phyloP scores from a whole-genome alignment of 2,888 invertebrate genomes.

The Drosophila atripex region DNA sequence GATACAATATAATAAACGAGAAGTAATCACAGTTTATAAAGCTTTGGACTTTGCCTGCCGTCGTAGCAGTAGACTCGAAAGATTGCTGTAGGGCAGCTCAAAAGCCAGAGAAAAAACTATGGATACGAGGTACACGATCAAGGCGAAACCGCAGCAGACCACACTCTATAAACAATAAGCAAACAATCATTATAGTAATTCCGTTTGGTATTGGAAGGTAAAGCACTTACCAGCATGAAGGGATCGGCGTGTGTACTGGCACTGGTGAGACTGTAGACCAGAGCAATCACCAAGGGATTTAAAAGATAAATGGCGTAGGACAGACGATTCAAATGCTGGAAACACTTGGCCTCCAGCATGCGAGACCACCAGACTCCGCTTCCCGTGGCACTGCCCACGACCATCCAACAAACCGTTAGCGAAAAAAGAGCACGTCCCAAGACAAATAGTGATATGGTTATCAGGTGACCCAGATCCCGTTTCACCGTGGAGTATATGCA shows the following conservation, averaged over 20 bases:
- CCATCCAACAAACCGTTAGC: slow-evolving; percentile 85
- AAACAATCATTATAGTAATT: neutral
- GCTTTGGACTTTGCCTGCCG: slow-evolving; percentile 55
- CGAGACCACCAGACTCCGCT: slow-evolving; percentile 84
- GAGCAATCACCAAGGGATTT: slow-evolving; percentile 85
- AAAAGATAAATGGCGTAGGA: slow-evolving; percentile 86
- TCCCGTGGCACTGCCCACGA: slow-evolving; percentile 85
- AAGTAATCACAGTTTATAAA: slow-evolving; percentile 58
- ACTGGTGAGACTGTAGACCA: slow-evolving; percentile 83
- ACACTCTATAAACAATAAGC: slow-evolving; percentile 62
- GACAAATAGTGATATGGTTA: slow-evolving; percentile 85
- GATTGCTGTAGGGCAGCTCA: slow-evolving; percentile 82
- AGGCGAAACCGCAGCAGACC: slow-evolving; percentile 78
- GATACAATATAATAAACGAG: slow-evolving; percentile 21
- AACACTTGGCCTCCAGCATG: slow-evolving; percentile 79
- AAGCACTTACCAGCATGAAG: slow-evolving; percentile 77
- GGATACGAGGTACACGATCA: slow-evolving; percentile 80
- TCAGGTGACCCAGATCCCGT: slow-evolving; percentile 83
- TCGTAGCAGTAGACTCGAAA: slow-evolving; percentile 74
- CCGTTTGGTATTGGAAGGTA: too few species aligned
- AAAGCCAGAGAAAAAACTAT: slow-evolving; percentile 81
- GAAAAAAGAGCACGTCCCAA: slow-evolving; percentile 85
- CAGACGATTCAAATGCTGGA: slow-evolving; percentile 85
- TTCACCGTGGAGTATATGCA: slow-evolving; percentile 81
- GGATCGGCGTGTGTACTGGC: slow-evolving; percentile 82